Conservation (phyloP, 2,113 vertebrate genomes). For the Miniopterus natalensis region DNA sequence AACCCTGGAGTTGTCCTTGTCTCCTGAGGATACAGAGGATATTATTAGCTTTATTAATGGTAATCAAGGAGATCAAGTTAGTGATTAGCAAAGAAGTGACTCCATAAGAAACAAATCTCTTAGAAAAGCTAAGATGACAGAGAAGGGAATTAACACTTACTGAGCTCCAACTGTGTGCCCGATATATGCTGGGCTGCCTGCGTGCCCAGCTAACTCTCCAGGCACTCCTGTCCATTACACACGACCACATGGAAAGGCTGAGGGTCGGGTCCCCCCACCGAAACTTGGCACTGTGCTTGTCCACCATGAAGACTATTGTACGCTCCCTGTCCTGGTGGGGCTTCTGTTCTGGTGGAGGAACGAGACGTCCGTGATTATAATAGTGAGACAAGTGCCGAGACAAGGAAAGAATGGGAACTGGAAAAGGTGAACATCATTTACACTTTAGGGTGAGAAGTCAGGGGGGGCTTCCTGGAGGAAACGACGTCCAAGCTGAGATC, state of each 20-base stretch:
- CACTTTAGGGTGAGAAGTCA: not conserved
- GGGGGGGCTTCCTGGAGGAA: not conserved
- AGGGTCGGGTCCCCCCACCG: not conserved
- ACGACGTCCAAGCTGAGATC: not conserved
- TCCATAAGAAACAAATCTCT: slow-evolving; percentile 4
- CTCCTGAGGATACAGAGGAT: not conserved
- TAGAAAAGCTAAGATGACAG: not conserved
- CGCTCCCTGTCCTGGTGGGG: no score
- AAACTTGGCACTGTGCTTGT: not conserved
- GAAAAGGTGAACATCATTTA: not conserved
- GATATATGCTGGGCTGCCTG: no score
- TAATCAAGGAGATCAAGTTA: not conserved
- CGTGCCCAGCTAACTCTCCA: not conserved
- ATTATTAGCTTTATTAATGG: slow-evolving; percentile 44
- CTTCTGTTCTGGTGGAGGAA: not conserved
- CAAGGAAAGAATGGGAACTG: not conserved
- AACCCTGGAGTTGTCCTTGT: not conserved
- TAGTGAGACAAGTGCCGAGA: no score
- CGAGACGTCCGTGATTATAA: not conserved
- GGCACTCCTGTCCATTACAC: not conserved
- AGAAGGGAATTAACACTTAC: not conserved
- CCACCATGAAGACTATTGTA: no score
- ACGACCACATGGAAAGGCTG: not conserved
- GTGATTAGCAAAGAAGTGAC: slow-evolving; percentile 1
- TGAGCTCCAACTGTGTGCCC: not conserved